These are phyloP conservation scores for Allobates femoralis DNA, from an alignment of 2,797 vertebrate species.

Conservation along the genomic window DNA sequence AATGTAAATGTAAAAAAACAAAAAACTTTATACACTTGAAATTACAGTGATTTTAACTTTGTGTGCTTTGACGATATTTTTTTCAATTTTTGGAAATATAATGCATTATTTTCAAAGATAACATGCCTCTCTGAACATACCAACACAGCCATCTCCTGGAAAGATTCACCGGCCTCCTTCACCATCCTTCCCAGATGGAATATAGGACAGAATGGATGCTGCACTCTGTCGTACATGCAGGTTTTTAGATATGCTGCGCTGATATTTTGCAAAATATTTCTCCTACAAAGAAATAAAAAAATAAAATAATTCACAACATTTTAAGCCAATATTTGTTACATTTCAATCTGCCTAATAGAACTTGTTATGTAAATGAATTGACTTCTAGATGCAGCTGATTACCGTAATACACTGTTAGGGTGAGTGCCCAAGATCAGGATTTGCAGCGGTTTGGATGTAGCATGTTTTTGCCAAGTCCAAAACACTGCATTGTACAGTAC, in stretches of 20 bases:
- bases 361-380: neutral
- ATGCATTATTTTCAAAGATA: neutral
- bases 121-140: constrained; percentile 67
- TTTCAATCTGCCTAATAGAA: neutral
- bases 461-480: too few species aligned
- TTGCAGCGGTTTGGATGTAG: too few species aligned
- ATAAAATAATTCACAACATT: neutral
- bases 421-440: too few species aligned
- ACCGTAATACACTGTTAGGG: too few species aligned
- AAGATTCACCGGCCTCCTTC: constrained; percentile 82
- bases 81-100: too few species aligned
- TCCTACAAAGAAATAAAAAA: constrained; percentile 72
- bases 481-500: too few species aligned
- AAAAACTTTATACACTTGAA: too few species aligned
- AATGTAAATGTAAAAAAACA: too few species aligned
- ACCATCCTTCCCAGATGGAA: constrained; percentile 85
- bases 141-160: constrained; percentile 86
- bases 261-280: constrained; percentile 83
- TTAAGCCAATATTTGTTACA: neutral
- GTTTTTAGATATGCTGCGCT: constrained; percentile 81
- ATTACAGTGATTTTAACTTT: too few species aligned
- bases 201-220: constrained; percentile 87
- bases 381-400: neutral
- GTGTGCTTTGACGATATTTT: too few species aligned
- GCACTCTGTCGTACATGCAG: constrained; percentile 78